These are phyloP conservation scores for Priocnemis perturbator DNA, from an alignment of 2,888 invertebrate genomes.

Conservation along the genomic window DNA sequence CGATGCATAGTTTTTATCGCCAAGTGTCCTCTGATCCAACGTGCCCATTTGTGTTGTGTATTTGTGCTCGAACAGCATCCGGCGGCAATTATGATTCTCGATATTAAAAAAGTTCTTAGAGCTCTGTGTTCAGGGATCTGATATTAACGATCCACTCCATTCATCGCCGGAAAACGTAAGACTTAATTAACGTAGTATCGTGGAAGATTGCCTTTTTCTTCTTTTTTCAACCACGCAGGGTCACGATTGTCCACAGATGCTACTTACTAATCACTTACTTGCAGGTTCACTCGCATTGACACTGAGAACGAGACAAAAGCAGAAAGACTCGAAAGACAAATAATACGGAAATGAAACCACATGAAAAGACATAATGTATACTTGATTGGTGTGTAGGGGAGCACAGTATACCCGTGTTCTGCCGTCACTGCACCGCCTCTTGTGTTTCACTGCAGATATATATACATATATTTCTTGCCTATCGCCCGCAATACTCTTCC, in stretches of 20 bases:
- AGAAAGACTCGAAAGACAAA: slow-evolving; percentile 37
- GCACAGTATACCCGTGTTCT: slow-evolving; percentile 62
- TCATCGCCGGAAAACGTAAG: not conserved
- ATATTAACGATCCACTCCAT: not conserved
- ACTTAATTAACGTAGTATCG: not conserved
- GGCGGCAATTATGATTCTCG: slow-evolving; percentile 26
- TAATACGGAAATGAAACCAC: slow-evolving; percentile 18
- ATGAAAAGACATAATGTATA: slow-evolving; percentile 37
- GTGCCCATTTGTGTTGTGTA: slow-evolving; percentile 52
- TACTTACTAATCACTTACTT: slow-evolving; percentile 63
- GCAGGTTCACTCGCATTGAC: slow-evolving; percentile 61
- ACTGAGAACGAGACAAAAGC: slow-evolving; percentile 52
- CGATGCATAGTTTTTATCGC: no score
- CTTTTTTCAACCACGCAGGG: no score
- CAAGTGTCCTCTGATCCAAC: slow-evolving; percentile 48
- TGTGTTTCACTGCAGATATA: slow-evolving; percentile 58
- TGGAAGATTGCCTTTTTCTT: no score
- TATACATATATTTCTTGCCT: slow-evolving; percentile 49
- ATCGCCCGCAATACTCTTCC: slow-evolving; percentile 20
- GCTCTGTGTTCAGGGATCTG: not conserved
- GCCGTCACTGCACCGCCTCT: slow-evolving; percentile 69
- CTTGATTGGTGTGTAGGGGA: slow-evolving; percentile 62
- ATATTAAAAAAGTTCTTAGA: not conserved
- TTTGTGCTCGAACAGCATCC: slow-evolving; percentile 35
- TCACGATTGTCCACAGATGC: not conserved